Evolutionary conservation across 2,113 vertebrate species (phyloP), one percentile per base, ranked within the genome.

Genomic region (Corydoras maculifer): DNA sequence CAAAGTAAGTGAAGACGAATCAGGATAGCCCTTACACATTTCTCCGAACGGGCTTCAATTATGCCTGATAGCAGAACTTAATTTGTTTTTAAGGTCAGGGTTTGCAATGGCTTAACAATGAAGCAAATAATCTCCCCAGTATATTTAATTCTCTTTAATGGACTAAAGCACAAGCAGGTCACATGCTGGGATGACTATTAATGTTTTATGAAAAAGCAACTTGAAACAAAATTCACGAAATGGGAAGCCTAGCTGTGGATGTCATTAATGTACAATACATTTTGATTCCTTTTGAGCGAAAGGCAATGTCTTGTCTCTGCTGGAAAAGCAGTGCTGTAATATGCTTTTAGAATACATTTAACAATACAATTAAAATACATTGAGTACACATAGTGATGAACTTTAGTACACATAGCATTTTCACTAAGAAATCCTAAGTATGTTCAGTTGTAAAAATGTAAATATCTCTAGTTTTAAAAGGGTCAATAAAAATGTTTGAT

Each of bases 101-200:
- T 55, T 54, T 55, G 65, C 65, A 55, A 55, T 54, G 5, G 50
- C 25, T 53, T 65, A 25, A 65, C 13, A 62, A 70, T 62, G 50
- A 70, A 29, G 49, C 8, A 14, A 30, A 61, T 13, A 50, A 60
- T 30, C 60, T 0, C 43, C 30, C 9, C 58, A 51, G 3, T 8
- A 51, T 32, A 32, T 51, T 61, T 32, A 18, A 15, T 58, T 68
- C 54, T 4, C n/a, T 65, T 30, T 53, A 65, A 53, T 4, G 51
- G 49, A 18, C 6, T 3, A 65, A 14, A 13, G 13, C 12, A 55
- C 31, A 14, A 31, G n/a, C 50, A 67, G 30, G 32, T 30, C 65
- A 55, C 65, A 67, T 10, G 30, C 29, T 55, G 13, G 12, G 8
- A 29, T 32, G 15, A 35, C 50, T 62, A 35, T 66, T 53, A 35